Evolutionary conservation across 2,113 vertebrate species (phyloP).

Genomic region (Notechis scutatus): DNA sequence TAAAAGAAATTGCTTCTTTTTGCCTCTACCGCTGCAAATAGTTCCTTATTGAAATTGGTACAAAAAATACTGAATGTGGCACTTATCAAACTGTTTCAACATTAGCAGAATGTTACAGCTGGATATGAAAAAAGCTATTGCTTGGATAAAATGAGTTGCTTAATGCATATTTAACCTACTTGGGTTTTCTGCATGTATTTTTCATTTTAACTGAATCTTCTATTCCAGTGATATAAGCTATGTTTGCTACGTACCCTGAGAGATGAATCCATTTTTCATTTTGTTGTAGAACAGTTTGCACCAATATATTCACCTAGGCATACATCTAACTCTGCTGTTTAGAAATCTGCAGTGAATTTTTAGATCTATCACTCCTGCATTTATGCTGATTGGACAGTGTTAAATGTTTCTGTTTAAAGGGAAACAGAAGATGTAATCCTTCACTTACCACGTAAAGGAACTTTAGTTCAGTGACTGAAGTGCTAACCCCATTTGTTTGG

Average conservation of each 20-base stretch:
- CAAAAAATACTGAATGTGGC: slow-evolving; percentile 1
- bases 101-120: background rate
- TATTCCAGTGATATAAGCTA: background rate
- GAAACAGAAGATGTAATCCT: background rate
- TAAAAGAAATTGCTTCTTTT: background rate
- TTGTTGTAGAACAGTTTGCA: background rate
- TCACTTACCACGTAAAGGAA: no score
- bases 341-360: background rate
- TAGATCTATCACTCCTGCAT: background rate
- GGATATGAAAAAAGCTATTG: background rate
- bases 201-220: background rate
- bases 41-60: slow-evolving; percentile 22
- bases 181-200: background rate
- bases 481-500: background rate
- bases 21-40: slow-evolving; percentile 31
- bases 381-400: background rate
- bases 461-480: background rate
- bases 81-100: background rate
- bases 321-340: background rate
- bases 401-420: background rate
- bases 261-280: background rate
- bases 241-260: background rate
- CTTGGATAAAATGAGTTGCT: background rate
- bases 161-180: background rate
- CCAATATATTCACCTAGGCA: background rate